phyloP scores from a whole-genome alignment of 2,113 vertebrate genomes.

The Pollachius pollachius region DNA sequence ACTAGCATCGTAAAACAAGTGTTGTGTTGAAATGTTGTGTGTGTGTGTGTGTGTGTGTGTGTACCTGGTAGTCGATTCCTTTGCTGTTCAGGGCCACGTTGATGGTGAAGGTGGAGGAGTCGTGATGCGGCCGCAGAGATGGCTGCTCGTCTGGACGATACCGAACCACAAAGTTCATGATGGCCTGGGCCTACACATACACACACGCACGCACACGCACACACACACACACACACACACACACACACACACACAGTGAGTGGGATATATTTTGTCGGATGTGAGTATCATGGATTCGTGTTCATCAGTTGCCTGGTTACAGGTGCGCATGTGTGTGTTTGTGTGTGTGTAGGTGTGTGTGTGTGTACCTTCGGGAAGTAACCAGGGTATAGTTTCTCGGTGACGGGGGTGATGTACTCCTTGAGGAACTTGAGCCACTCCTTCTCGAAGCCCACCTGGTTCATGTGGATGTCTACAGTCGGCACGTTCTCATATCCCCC shows the following conservation, averaged over 20 bases:
- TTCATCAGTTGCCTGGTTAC: too few species aligned
- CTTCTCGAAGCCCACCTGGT: slow-evolving; percentile 82
- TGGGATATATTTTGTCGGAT: neutral
- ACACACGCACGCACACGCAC: slow-evolving; percentile 13
- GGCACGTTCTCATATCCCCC: slow-evolving; percentile 89
- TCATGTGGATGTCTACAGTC: slow-evolving; percentile 89
- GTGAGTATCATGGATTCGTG: neutral
- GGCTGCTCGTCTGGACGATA: slow-evolving; percentile 88
- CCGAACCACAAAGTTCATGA: slow-evolving; percentile 93
- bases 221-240: slow-evolving; percentile 8
- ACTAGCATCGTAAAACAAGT: too few species aligned
- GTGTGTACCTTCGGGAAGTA: slow-evolving; percentile 66
- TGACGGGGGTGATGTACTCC: slow-evolving; percentile 81
- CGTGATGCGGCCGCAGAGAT: slow-evolving; percentile 82
- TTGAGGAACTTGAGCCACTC: slow-evolving; percentile 87
- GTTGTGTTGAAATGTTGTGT: neutral
- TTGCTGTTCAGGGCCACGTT: slow-evolving; percentile 85
- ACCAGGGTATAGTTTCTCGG: slow-evolving; percentile 81
- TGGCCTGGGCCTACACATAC: slow-evolving; percentile 73
- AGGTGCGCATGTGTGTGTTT: neutral
- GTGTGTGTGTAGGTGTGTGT: neutral
- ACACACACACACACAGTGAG: neutral
- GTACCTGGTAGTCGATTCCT: slow-evolving; percentile 79
- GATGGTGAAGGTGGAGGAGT: slow-evolving; percentile 88
- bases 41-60: slow-evolving; percentile 5